Evolutionary conservation across 2,888 invertebrate species (phyloP).

Genomic region (Tanypteryx hageni): DNA sequence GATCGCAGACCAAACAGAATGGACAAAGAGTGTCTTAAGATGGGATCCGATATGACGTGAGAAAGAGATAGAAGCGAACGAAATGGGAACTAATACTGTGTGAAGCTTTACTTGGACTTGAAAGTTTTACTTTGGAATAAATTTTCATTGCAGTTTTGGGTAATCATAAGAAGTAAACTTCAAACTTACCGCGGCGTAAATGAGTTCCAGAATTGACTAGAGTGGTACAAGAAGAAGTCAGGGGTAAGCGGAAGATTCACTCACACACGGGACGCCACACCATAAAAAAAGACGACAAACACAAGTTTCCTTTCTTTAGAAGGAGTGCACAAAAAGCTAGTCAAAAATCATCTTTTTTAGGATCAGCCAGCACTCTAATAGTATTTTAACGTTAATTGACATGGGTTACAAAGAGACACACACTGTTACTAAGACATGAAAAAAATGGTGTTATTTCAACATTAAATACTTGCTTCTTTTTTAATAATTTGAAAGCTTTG

Average conservation of each 20-base stretch:
- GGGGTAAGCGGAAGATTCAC: slow-evolving; percentile 71
- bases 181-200: slow-evolving; percentile 98
- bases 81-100: slow-evolving; percentile 65
- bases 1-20: not conserved
- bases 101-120: slow-evolving; percentile 43
- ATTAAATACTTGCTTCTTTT: slow-evolving; percentile 62
- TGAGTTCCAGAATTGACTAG: slow-evolving; percentile 99
- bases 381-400: slow-evolving; percentile 62
- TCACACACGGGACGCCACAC: slow-evolving; percentile 69
- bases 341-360: slow-evolving; percentile 62
- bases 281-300: slow-evolving; percentile 74
- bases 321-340: slow-evolving; percentile 64
- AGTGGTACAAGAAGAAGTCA: slow-evolving; percentile 72
- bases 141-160: slow-evolving; percentile 62
- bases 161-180: slow-evolving; percentile 64
- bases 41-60: not conserved
- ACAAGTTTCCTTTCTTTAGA: slow-evolving; percentile 73
- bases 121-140: slow-evolving; percentile 56
- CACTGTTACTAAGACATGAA: slow-evolving; percentile 63
- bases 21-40: not conserved
- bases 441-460: slow-evolving; percentile 62
- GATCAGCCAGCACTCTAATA: slow-evolving; percentile 63
- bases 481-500: slow-evolving; percentile 22
- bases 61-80: not conserved
- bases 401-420: slow-evolving; percentile 63